Conservation (phyloP, 2,888 invertebrate genomes). For the Eupithecia vulgata region DNA sequence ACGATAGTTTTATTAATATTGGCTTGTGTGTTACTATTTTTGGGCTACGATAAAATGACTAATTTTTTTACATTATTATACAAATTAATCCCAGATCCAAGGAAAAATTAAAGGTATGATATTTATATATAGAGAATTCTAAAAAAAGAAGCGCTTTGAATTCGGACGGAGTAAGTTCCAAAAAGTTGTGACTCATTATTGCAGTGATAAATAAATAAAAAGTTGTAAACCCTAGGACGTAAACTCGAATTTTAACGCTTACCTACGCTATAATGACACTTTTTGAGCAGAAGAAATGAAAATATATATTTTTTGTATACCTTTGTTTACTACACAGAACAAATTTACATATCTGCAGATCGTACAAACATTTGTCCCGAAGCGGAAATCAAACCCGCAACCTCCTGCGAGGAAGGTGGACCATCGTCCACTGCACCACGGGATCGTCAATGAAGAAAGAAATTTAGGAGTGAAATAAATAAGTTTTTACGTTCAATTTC, state of each 20-base stretch:
- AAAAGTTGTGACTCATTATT: too few species aligned
- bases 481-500: neutral
- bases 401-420: neutral
- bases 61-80: too few species aligned
- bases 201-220: too few species aligned
- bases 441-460: neutral
- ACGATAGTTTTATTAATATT: neutral
- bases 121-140: too few species aligned
- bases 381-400: neutral
- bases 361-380: neutral
- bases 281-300: too few species aligned
- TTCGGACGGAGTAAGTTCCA: too few species aligned
- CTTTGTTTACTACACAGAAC: too few species aligned
- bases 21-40: neutral
- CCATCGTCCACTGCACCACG: neutral
- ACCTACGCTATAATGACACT: too few species aligned
- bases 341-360: neutral
- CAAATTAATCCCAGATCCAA: neutral
- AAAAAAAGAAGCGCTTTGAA: too few species aligned
- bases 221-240: too few species aligned
- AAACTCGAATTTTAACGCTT: too few species aligned
- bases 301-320: too few species aligned
- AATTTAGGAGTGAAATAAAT: neutral
- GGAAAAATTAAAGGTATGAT: neutral
- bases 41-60: neutral